These are phyloP conservation scores for Xiphophorus maculatus DNA, from an alignment of 2,113 vertebrate genomes.

Conservation along the genomic window DNA sequence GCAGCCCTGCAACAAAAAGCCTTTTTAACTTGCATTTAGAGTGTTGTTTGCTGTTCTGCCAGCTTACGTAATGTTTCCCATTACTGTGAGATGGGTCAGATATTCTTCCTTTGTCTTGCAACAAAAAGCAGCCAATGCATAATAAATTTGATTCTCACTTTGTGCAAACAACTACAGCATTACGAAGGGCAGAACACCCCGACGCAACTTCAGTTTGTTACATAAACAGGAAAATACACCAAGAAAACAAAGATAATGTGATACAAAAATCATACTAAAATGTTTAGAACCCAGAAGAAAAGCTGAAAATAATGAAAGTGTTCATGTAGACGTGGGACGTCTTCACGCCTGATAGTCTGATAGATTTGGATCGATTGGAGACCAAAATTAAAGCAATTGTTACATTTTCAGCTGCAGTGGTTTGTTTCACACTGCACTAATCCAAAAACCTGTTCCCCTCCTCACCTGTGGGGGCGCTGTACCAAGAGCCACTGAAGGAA, in stretches of 20 bases:
- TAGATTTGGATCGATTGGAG: too few species aligned
- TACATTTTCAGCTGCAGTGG: too few species aligned
- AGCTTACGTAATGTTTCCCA: constrained; percentile 43
- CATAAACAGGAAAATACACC: background rate
- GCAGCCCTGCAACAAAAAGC: constrained; percentile 38
- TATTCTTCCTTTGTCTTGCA: constrained; percentile 38
- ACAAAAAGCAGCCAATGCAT: constrained; percentile 21
- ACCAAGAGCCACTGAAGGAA: too few species aligned
- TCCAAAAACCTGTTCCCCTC: too few species aligned
- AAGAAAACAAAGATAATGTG: background rate
- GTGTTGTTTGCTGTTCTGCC: constrained; percentile 23
- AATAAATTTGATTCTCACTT: constrained; percentile 35
- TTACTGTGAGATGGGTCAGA: constrained; percentile 41
- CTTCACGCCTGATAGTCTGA: too few species aligned
- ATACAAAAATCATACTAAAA: background rate
- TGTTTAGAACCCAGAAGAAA: background rate
- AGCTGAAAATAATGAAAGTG: background rate
- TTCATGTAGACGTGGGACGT: background rate
- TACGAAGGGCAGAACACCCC: background rate
- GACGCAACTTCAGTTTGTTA: constrained; percentile 2
- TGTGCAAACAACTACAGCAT: constrained; percentile 15
- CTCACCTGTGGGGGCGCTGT: too few species aligned
- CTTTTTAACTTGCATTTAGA: constrained; percentile 55
- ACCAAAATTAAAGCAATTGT: too few species aligned
- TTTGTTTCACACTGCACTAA: too few species aligned